These are phyloP conservation scores for Chinchilla lanigera DNA, from an alignment of 2,113 vertebrate genomes.

Conservation along the genomic window DNA sequence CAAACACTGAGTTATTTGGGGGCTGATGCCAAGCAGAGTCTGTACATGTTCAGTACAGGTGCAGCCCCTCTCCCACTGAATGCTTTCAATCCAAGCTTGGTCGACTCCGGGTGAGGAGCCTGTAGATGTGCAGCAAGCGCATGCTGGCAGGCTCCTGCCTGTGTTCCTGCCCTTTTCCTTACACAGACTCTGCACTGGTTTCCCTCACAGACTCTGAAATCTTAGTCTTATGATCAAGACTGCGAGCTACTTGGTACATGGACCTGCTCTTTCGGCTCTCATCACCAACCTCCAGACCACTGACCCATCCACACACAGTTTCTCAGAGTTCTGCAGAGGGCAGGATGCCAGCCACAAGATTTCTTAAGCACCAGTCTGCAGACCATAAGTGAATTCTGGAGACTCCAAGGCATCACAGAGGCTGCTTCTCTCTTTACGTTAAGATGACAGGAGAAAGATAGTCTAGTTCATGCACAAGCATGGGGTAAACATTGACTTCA, in stretches of 20 bases:
- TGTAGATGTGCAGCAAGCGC: too few species aligned
- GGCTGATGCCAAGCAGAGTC: too few species aligned
- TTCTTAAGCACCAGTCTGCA: not conserved
- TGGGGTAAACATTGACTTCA: not conserved
- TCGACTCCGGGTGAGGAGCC: not conserved
- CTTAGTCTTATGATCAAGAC: not conserved
- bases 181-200: not conserved
- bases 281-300: too few species aligned
- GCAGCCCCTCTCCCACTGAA: too few species aligned
- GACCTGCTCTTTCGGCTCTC: not conserved
- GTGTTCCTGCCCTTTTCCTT: not conserved
- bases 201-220: not conserved
- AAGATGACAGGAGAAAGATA: not conserved
- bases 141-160: not conserved
- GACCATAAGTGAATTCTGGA: not conserved
- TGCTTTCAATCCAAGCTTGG: not conserved
- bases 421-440: not conserved
- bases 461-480: not conserved
- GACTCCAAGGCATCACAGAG: not conserved
- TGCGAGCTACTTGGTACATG: not conserved
- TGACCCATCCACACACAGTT: rapidly evolving
- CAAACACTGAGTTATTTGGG: too few species aligned
- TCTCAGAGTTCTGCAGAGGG: not conserved
- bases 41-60: not conserved
- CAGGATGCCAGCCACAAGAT: not conserved